Evolutionary conservation across 2,888 invertebrate species (phyloP).

Genomic region (Dicranocentrus wangi): DNA sequence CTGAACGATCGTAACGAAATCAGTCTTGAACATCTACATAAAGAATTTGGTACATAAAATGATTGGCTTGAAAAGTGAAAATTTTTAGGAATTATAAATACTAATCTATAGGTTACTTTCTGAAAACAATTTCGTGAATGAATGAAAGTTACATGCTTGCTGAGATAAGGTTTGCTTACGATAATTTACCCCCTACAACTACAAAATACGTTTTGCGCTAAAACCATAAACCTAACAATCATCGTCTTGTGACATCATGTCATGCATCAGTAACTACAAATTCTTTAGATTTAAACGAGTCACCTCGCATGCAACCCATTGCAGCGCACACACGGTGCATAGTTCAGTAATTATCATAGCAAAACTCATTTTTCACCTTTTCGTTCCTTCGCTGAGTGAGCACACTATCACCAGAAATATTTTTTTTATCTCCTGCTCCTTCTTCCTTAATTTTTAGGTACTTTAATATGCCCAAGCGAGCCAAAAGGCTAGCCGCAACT

Average conservation of each 20-base stretch:
- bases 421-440: neutral
- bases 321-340: neutral
- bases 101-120: no score
- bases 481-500: neutral
- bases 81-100: no score
- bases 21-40: no score
- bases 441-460: conserved; percentile 7
- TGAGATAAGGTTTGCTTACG: neutral
- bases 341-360: neutral
- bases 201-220: no score
- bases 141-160: no score
- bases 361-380: neutral
- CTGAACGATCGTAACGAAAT: no score
- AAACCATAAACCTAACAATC: neutral
- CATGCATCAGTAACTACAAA: conserved; percentile 18
- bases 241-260: conserved; percentile 15
- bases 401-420: conserved; percentile 10
- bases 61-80: no score
- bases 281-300: conserved; percentile 16
- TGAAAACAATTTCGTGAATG: no score
- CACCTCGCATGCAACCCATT: neutral
- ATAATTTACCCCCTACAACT: neutral
- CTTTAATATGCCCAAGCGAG: neutral
- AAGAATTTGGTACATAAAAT: no score
- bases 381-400: neutral